Evolutionary conservation across 2,888 invertebrate genomes (phyloP), one percentile per base, ranked within the genome.

Genomic region (Tridacna crocea): DNA sequence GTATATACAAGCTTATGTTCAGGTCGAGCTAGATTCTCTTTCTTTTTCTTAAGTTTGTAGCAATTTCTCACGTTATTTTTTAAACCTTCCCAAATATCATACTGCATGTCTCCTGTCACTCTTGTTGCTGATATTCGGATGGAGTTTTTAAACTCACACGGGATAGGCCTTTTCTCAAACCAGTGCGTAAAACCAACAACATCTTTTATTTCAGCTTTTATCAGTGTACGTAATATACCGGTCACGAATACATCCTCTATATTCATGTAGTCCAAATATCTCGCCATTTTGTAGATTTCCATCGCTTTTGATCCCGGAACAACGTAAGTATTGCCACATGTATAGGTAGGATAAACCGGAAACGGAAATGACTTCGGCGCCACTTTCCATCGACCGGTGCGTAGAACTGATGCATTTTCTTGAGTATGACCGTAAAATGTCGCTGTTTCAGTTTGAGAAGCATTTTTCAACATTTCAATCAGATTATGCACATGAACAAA

Each of bases 111-210:
- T 10, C 82, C 79, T n/a, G 73, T 75, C 15, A 87, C 85, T 75
- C 85, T 87, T 13, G 89, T 89, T 0, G 85, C 87, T 26, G 89
- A 87, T 15, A 89, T 87, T 15, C 87, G 75, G 17, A 75, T 72
- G 15, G 77, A 60, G 48, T 83, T 83, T 17, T 88, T 80, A 65
- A 89, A 90, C 73, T 90, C 89, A 79, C 90, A 90, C 0, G 87
- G 73, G 48, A 79, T 75, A 0, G 89, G 89, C n/a, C 85, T 84
- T 26, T 80, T 73, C 22, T 91, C 89, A n/a, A 80, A 84, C 84
- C 88, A 88, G n/a, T 83, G 80, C 17, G 91, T 90, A 80, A 91
- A 91, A 10, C 90, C 89, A 11, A 79, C 36, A 0, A 88, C 83
- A 17, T 86, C 76, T 4, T 84, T 36, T 13, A 88, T 83, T 12